phyloP scores from a whole-genome alignment of 1,140 invertebrate species.

The Psilanteris sp. region DNA sequence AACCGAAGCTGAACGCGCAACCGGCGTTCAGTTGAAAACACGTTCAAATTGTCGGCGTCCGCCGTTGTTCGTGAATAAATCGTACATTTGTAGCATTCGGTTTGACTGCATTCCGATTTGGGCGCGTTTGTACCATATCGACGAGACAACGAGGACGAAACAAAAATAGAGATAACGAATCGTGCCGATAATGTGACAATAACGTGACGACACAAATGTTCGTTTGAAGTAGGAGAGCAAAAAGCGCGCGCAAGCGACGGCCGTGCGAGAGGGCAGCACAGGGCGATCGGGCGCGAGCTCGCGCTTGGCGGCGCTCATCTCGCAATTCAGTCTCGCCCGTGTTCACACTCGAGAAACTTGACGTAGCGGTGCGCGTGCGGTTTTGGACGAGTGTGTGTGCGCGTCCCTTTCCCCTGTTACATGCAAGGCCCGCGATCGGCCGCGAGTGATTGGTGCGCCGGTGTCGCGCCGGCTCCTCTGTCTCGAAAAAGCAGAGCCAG shows the following conservation, averaged over 20 bases:
- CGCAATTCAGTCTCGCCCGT: slow-evolving; percentile 15
- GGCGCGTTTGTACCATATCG: too few relatives aligned
- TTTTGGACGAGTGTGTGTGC: slow-evolving; percentile 11
- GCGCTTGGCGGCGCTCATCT: slow-evolving; percentile 13
- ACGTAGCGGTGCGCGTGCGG: slow-evolving; percentile 20
- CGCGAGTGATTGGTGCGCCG: slow-evolving; percentile 48
- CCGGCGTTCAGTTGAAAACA: too few relatives aligned
- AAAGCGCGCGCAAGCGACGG: neutral
- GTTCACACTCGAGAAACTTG: slow-evolving; percentile 26
- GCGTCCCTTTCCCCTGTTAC: slow-evolving; percentile 41
- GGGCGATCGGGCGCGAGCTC: neutral
- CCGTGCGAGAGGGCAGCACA: neutral
- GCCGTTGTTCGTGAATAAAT: too few relatives aligned
- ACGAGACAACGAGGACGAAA: too few relatives aligned
- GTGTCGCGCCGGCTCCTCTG: slow-evolving; percentile 42
- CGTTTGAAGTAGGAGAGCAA: too few relatives aligned
- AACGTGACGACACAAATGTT: too few relatives aligned
- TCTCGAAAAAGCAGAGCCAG: slow-evolving; percentile 6
- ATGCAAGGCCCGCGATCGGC: slow-evolving; percentile 34
- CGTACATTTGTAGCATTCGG: too few relatives aligned
- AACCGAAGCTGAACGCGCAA: too few relatives aligned
- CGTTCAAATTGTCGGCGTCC: too few relatives aligned
- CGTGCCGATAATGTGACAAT: too few relatives aligned
- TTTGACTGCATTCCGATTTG: too few relatives aligned
- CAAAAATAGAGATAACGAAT: too few relatives aligned